Conservation (phyloP, 2,888 invertebrate species). For the Erebia palarica region DNA sequence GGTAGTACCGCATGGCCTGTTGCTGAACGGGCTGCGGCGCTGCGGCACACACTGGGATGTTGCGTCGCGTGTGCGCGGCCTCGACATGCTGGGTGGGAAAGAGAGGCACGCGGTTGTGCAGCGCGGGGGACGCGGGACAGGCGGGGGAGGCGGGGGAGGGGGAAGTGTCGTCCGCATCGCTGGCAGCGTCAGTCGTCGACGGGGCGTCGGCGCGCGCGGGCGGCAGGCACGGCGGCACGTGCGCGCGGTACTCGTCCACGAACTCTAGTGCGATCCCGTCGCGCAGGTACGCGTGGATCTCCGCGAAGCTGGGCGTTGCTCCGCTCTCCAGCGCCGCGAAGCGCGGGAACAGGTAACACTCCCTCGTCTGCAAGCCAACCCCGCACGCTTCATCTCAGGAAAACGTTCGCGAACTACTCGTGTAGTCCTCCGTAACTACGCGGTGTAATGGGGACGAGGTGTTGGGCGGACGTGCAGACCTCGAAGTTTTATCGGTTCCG, state of each 20-base stretch:
- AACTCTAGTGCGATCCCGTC: constrained; percentile 71
- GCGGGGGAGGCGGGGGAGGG: constrained; percentile 25
- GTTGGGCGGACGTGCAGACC: constrained; percentile 34
- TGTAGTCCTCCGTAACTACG: too few relatives aligned
- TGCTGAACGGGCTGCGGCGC: too few relatives aligned
- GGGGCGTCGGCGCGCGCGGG: constrained; percentile 16
- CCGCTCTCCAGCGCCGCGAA: constrained; percentile 80
- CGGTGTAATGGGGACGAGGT: background rate
- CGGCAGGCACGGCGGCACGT: constrained; percentile 59
- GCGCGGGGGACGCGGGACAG: too few relatives aligned
- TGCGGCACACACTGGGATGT: too few relatives aligned
- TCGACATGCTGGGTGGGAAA: too few relatives aligned
- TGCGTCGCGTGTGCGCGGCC: too few relatives aligned
- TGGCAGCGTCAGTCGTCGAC: background rate
- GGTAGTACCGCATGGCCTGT: too few relatives aligned
- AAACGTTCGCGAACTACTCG: background rate
- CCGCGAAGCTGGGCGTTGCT: constrained; percentile 68
- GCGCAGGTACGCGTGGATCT: constrained; percentile 65
- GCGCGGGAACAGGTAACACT: constrained; percentile 76
- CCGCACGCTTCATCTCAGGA: background rate
- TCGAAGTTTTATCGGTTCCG: constrained; percentile 33
- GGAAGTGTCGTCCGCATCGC: constrained; percentile 12
- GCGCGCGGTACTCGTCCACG: constrained; percentile 66
- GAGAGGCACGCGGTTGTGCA: too few relatives aligned
- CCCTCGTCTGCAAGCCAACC: constrained; percentile 62